These are phyloP conservation scores for Thalassarche chlororhynchos DNA, from an alignment of 2,113 vertebrate species.

Conservation along the genomic window DNA sequence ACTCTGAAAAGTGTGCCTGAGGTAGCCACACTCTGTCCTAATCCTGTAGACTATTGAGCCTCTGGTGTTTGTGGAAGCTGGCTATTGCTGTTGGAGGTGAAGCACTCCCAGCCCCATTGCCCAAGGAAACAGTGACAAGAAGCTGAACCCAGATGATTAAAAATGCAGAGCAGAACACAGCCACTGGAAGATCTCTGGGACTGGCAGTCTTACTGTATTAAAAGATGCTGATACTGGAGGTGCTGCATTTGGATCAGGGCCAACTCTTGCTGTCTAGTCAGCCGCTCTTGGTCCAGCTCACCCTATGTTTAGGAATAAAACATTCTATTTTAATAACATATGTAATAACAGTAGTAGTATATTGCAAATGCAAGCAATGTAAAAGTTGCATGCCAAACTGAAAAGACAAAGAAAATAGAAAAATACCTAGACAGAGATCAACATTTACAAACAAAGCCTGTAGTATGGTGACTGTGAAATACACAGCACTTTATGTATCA, in stretches of 20 bases:
- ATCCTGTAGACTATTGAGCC: not conserved
- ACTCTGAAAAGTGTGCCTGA: not conserved
- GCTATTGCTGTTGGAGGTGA: not conserved
- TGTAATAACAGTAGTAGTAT: not conserved
- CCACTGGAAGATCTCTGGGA: not conserved
- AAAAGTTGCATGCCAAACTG: not conserved
- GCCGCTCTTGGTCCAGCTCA: slow-evolving; percentile 91
- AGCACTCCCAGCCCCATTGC: not conserved
- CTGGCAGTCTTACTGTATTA: slow-evolving; percentile 85
- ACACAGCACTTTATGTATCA: not conserved
- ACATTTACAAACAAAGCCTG: not conserved
- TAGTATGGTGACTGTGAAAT: not conserved
- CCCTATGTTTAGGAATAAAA: slow-evolving; percentile 73
- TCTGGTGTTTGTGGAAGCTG: not conserved
- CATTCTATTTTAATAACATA: not conserved
- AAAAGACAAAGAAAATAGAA: not conserved
- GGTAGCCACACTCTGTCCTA: not conserved
- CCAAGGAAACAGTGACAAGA: not conserved
- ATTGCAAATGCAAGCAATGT: not conserved
- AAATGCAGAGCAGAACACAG: not conserved
- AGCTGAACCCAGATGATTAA: not conserved
- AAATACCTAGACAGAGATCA: not conserved
- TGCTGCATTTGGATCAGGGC: slow-evolving; percentile 95
- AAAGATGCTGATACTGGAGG: slow-evolving; percentile 95
- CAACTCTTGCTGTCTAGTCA: slow-evolving; percentile 92